Percentiles rank a stretch among this genome's conserved stretches.
phyloP scores from a whole-genome alignment of 2,113 vertebrate genomes.

The Neolamprologus devosi region DNA sequence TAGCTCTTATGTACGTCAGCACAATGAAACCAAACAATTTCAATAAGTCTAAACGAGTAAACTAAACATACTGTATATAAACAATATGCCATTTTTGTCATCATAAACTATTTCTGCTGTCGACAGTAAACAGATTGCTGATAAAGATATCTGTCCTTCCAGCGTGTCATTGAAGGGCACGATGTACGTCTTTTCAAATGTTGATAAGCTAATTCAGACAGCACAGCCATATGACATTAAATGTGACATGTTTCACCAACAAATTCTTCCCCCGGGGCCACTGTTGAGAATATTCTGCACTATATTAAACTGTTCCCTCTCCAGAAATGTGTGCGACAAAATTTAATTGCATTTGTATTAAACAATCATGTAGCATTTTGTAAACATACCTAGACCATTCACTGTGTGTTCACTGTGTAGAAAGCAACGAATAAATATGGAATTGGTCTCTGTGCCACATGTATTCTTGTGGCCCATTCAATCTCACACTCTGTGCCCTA shows the following conservation, averaged over 20 bases:
- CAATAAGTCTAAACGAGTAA: background rate
- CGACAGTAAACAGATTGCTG: background rate
- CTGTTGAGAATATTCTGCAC: background rate
- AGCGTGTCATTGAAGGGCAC: background rate
- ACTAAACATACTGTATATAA: background rate
- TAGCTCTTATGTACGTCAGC: background rate
- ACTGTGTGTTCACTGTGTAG: background rate
- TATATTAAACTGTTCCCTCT: background rate
- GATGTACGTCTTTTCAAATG: background rate
- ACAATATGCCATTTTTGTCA: background rate
- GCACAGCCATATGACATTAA: background rate
- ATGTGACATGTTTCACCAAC: background rate
- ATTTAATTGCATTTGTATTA: background rate
- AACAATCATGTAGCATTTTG: background rate
- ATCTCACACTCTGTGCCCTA: background rate
- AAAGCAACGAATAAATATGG: background rate
- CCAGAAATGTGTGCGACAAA: background rate
- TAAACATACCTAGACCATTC: background rate
- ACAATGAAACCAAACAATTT: background rate
- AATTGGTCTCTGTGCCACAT: background rate
- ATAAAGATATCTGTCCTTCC: background rate
- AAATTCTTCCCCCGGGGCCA: background rate
- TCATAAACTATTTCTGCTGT: background rate
- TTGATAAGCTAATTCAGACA: background rate
- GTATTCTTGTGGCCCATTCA: background rate